Evolutionary conservation across 2,113 vertebrate genomes (phyloP), one percentile per base, ranked within the genome.

Genomic region (Sinocyclocheilus grahami): DNA sequence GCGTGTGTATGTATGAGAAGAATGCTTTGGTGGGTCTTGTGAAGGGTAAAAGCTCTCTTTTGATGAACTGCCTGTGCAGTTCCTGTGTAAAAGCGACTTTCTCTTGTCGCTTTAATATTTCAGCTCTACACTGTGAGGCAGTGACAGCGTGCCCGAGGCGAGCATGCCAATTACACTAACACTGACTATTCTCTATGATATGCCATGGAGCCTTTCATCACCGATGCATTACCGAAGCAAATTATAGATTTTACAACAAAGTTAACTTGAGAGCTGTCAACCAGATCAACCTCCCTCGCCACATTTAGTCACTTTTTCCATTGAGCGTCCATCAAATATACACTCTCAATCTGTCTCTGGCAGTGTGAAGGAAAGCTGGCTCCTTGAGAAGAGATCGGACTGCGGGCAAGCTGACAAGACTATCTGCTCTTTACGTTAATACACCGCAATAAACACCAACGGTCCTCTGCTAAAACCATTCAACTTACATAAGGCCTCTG

Each of bases 161-260:
- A 88, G 51, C 83, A 69, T 79, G 72, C 39, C 69, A 89, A 93
- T 92, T 89, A 89, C 87, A 91, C 90, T 89, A 91, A 88, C 87
- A 84, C 90, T 92, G 90, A 89, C 91, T 87, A 88, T 85, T 90
- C 82, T 81, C 79, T 90, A 87, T 37, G 89, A 90, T 91, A 65
- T 83, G 86, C 88, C 88, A 87, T 74, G 82, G 46, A 85, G 86
- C 85, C 84, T 89, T 74, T 89, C 78, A 74, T 91, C 89, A 90
- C 85, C 80, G 86, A 88, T 91, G 89, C 84, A 88, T 89, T 85
- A 78, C 62, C 39, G 39, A 90, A 22, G 55, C 77, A 90, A 90
- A 91, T 83, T 37, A 83, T 48, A 71, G 86, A 87, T 83, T 89
- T 86, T 72, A 67, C 75, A 63, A 88, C 80, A 71, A 92, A 90